These are phyloP conservation scores for Zaprionus taronus DNA, from an alignment of 1,140 invertebrate species.

Conservation along the genomic window DNA sequence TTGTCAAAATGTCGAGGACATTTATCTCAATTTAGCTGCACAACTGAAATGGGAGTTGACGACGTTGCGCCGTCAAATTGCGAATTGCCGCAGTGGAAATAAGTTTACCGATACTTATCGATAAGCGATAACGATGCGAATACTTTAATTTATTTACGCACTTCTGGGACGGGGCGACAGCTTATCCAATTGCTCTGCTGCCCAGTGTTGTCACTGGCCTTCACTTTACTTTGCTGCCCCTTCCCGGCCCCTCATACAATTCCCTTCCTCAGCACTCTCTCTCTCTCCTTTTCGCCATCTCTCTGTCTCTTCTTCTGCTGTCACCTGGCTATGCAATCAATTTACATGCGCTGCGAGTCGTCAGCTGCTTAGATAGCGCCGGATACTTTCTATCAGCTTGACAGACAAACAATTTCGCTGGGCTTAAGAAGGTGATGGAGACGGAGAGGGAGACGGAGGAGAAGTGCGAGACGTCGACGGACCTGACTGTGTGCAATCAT, in stretches of 20 bases:
- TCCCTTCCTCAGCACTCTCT: neutral
- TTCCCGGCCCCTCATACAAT: neutral
- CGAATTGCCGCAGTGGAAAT: constrained; percentile 32
- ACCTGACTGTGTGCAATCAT: constrained; percentile 37
- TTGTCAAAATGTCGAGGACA: constrained; percentile 5
- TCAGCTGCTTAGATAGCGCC: constrained; percentile 17
- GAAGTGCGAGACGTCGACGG: neutral
- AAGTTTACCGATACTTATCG: constrained; percentile 22
- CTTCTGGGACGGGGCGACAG: constrained; percentile 2
- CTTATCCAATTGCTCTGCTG: constrained; percentile 25
- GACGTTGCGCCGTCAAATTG: constrained; percentile 14
- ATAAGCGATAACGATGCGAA: constrained; percentile 23
- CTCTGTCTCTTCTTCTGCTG: constrained; percentile 26
- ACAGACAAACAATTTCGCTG: constrained; percentile 60
- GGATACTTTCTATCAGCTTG: constrained; percentile 38
- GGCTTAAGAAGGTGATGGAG: constrained; percentile 42
- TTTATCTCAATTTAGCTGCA: constrained; percentile 7
- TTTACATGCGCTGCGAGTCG: constrained; percentile 56
- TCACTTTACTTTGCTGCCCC: neutral
- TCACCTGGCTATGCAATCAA: constrained; percentile 61
- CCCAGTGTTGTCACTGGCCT: constrained; percentile 23
- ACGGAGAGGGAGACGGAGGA: neutral
- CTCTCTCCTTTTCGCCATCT: neutral
- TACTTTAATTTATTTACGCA: constrained; percentile 53
- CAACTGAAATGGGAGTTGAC: constrained; percentile 13